Conservation (phyloP, 2,797 vertebrate species). For the Crocidura indochinensis region DNA sequence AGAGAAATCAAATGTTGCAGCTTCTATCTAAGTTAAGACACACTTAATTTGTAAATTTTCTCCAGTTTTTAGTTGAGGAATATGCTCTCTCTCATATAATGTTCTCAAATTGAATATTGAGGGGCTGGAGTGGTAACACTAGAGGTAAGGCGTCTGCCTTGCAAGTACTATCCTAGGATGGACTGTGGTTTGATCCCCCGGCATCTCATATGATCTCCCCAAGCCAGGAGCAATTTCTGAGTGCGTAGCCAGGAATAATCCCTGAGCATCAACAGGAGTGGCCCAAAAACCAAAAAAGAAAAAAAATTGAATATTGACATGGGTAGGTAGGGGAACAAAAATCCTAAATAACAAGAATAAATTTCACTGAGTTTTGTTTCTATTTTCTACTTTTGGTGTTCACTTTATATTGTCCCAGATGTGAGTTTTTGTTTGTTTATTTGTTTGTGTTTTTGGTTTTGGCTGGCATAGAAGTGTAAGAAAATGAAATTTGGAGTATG, state of each 20-base stretch:
- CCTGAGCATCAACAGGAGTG: too few species aligned
- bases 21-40: conserved; percentile 63
- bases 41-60: conserved; percentile 44
- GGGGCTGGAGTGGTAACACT: too few species aligned
- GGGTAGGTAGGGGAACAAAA: too few species aligned
- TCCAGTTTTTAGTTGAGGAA: conserved; percentile 30
- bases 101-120: conserved; percentile 29
- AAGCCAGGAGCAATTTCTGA: too few species aligned
- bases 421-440: too few species aligned
- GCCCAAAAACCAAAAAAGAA: too few species aligned
- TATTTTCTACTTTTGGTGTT: neutral
- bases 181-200: too few species aligned
- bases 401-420: neutral
- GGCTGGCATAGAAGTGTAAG: neutral
- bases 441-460: neutral
- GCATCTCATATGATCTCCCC: too few species aligned
- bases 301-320: conserved; percentile 36
- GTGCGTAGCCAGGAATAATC: too few species aligned
- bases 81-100: conserved; percentile 27
- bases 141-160: too few species aligned
- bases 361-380: neutral
- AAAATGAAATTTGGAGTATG: neutral
- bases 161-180: too few species aligned
- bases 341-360: conserved; percentile 15
- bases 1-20: conserved; percentile 43